phyloP scores from a whole-genome alignment of 2,888 invertebrate genomes.

The Melanchra persicariae region DNA sequence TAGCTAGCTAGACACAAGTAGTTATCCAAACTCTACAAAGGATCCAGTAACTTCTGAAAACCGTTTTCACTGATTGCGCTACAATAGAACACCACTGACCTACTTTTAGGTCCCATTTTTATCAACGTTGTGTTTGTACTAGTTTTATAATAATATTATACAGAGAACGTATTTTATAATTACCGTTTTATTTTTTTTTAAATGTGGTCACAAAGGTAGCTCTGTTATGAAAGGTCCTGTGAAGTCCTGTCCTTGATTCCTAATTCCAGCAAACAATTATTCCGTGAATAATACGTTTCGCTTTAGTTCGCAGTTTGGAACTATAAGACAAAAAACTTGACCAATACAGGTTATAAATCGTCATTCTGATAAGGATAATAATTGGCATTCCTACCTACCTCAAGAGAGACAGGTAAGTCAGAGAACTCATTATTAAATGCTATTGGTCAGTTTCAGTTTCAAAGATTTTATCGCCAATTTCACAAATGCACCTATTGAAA shows the following conservation, averaged over 20 bases:
- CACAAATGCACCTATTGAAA: background rate
- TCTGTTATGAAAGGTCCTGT: background rate
- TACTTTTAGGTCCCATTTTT: constrained; percentile 7
- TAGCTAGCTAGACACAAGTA: background rate
- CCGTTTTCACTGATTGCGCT: constrained; percentile 22
- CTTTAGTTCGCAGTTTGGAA: background rate
- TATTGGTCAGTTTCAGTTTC: no score
- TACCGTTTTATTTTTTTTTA: constrained; percentile 3
- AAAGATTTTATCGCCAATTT: no score
- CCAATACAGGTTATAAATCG: background rate
- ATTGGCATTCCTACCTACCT: no score
- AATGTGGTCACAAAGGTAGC: background rate
- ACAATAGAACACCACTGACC: constrained; percentile 37
- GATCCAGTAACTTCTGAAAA: constrained; percentile 24
- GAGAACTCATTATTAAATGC: no score
- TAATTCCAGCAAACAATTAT: background rate
- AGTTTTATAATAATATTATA: background rate
- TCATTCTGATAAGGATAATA: no score
- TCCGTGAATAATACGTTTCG: no score
- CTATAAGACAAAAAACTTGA: background rate
- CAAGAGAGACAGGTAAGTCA: no score
- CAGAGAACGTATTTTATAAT: constrained; percentile 1
- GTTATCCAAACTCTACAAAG: constrained; percentile 17
- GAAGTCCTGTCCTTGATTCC: background rate
- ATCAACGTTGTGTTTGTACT: background rate